Base-by-base conservation (phyloP, 2,113 vertebrate species). In the Equus quagga region DNA sequence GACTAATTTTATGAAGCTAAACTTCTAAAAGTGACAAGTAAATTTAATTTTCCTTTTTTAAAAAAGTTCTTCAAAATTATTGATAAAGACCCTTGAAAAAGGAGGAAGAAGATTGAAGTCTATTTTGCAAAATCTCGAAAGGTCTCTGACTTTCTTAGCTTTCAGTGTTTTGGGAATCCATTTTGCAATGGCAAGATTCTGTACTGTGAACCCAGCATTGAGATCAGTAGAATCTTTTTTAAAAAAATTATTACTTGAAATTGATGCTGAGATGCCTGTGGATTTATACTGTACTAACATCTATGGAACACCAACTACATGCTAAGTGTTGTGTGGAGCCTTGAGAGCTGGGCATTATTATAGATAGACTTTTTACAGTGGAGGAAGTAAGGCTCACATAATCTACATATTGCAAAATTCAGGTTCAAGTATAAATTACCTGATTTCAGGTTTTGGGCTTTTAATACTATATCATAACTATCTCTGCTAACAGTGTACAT, bases 1-100 rank as follows among this genome's bases (percentile, higher is more conserved):
- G 88, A 92, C 78, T 73, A 67, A 64, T 84, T 90, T 85, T 85
- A 86, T 92, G 91, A 95, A 97, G 75, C 72, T 31, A 8, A 89
- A 89, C 56, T 91, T 96, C 56, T 94, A 67, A 90, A 97, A 97
- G 80, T 97, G 90, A 94, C 94, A 96, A 84, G 72, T 83, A 69
- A 79, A 80, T 94, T 94, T 54, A 91, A 69, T 83, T 98, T 96
- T 92, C 86, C 44, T 90, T 89, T 96, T 96, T 28, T 17, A 89
- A 92, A 97, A 79, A 28, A 54, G 51, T 94, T 81, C 89, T 85
- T 92, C 24, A 92, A 46, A 84, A 36, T 51, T 83, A 93, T 11
- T 86, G 85, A 49, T 82, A 72, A 78, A 86, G 28, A 75, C 56
- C 4, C 36, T 44, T 79, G 36, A 33, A 51, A 89, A 49, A 36